Percentiles rank a stretch among this genome's conserved stretches.
phyloP scores from a whole-genome alignment of 2,888 invertebrate genomes.

The Baronia brevicornis region DNA sequence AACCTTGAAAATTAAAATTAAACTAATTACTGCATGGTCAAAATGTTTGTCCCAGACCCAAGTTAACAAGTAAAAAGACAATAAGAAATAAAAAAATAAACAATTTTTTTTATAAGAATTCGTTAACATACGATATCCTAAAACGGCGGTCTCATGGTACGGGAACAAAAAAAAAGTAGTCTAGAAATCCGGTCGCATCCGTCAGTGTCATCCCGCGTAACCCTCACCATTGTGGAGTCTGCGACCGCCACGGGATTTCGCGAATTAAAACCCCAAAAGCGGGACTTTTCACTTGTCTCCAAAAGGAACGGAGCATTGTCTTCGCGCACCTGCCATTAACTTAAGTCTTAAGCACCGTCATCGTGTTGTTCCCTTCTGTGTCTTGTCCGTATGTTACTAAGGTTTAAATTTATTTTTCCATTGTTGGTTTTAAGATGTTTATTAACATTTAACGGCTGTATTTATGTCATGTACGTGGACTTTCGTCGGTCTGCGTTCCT shows the following conservation, averaged over 20 bases:
- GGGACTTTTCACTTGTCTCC: slow-evolving; percentile 52
- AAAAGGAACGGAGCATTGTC: slow-evolving; percentile 65
- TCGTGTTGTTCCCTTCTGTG: not conserved
- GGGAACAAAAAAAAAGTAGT: slow-evolving; percentile 24
- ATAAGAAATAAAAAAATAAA: no score
- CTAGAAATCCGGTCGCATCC: slow-evolving; percentile 37
- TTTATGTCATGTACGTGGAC: slow-evolving; percentile 52
- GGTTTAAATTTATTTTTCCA: slow-evolving; percentile 1
- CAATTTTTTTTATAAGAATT: not conserved
- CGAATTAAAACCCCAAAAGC: slow-evolving; percentile 63
- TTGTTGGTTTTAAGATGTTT: slow-evolving; percentile 20
- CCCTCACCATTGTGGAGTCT: slow-evolving; percentile 54
- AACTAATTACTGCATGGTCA: no score
- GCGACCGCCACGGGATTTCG: slow-evolving; percentile 45
- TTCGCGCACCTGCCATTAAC: slow-evolving; percentile 20
- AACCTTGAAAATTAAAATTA: no score
- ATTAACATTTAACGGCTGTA: slow-evolving; percentile 28
- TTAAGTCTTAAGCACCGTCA: slow-evolving; percentile 11
- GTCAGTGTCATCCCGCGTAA: slow-evolving; percentile 50
- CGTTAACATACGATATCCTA: slow-evolving; percentile 1
- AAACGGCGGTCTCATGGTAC: slow-evolving; percentile 3
- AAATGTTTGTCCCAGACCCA: no score
- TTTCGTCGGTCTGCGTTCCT: slow-evolving; percentile 54
- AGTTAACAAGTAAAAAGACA: no score
- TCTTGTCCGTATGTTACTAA: not conserved